Base-by-base conservation (phyloP, 2,888 invertebrate genomes). In the Xylota segnis region DNA sequence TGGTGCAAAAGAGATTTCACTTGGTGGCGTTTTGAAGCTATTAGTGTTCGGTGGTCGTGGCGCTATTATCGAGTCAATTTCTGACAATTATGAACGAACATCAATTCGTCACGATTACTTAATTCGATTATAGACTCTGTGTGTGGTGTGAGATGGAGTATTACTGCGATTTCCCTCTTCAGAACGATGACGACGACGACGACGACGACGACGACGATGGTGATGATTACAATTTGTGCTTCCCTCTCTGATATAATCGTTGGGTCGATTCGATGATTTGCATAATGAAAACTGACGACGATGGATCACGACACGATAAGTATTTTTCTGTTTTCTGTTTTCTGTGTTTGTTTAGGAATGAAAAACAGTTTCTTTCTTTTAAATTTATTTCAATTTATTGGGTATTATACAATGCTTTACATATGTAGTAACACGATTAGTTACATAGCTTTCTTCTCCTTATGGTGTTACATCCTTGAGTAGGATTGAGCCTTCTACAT, bases 1-100 rank as follows among this genome's bases (percentile, higher is more conserved):
- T 84, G 79, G 83, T 75, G 74, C 63, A 75, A 84, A 65, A 23
- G n/a, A 68, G 70, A 79, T 84, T 84, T 84, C 78, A 79, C 83
- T 72, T 74, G 40, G 27, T 54, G 1, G 27, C 9, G 59, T 9
- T 47, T 18, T 50, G 27, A n/a, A 34, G 2, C 32, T 12, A 16
- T 18, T 16, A 37, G 9, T 81, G 9, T 9, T 10, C 10, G 37
- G 5, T 68, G 12, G n/a, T 14, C 12, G n/a, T 43, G 14, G 32
- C 12, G 10, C 23, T 47, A 65, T 66, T 27, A 81, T 54, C 40
- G 32, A 52, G 45, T 63, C 68, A 40, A 37, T 68, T 66, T 54
- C 40, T 52, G 74, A 56, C 47, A 59, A 56, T 56, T 54, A 77
- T 68, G 23, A 58, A 52, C 12, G 47, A 50, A 63, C 40, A 52